These are phyloP conservation scores for Temnothorax nylanderi DNA, from an alignment of 1,140 invertebrate genomes.

Conservation along the genomic window DNA sequence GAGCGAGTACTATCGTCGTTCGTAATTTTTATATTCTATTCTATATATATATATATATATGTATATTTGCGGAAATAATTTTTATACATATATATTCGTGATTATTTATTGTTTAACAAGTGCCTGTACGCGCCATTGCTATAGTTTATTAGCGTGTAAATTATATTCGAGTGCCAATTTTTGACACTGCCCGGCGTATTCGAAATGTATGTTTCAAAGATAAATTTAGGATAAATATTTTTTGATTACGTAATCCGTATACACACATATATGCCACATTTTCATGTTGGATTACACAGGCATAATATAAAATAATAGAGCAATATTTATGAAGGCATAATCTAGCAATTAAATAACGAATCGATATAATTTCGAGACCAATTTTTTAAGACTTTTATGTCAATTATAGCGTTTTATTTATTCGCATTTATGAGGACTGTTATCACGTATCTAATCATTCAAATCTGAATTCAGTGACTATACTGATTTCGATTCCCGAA, in stretches of 20 bases:
- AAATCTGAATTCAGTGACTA: background rate
- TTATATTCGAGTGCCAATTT: constrained; percentile 24
- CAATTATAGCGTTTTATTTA: constrained; percentile 17
- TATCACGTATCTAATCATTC: background rate
- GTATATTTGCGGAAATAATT: background rate
- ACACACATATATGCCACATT: background rate
- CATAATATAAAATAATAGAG: constrained; percentile 33
- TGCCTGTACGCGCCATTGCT: background rate
- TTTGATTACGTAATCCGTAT: background rate
- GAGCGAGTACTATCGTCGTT: background rate
- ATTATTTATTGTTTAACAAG: constrained; percentile 31
- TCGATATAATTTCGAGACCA: background rate
- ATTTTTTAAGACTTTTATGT: background rate
- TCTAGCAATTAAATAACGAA: constrained; percentile 39
- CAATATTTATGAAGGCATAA: constrained; percentile 24
- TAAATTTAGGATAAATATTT: constrained; percentile 4
- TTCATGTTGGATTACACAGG: background rate
- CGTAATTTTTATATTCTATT: constrained; percentile 33
- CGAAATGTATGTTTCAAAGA: background rate
- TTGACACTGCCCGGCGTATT: background rate
- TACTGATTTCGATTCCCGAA: background rate
- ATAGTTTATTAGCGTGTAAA: background rate
- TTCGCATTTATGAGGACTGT: background rate
- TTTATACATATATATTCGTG: constrained; percentile 16
- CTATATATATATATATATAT: constrained; percentile 7